Evolutionary conservation across 2,113 vertebrate species (phyloP), one percentile per base, ranked within the genome.

Genomic region (Lycocorax pyrrhopterus): DNA sequence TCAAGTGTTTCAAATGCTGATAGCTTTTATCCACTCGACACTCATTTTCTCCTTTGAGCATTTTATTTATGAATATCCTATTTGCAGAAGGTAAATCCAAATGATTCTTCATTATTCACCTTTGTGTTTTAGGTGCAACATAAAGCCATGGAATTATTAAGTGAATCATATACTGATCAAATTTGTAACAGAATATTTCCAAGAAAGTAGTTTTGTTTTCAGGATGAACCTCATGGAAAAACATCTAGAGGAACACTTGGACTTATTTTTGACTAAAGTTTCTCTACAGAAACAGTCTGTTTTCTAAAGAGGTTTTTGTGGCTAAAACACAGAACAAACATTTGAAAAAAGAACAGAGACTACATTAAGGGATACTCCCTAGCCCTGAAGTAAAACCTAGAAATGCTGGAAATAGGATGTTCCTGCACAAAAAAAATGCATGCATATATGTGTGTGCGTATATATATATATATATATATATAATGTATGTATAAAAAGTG

Each of bases 221-320:
- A 67, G 59, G 60, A 53, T 82, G 39, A 82, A 59, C 29, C 20
- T 87, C 30, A 60, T 41, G n/a, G 29, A 94, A 77, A 71, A 89
- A 72, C 35, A 55, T 64, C 82, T 79, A 74, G 32, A 87, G 71
- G 33, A 90, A 87, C 16, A 39, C 41, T 77, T 72, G 37, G 20
- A 71, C 10, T 85, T 87, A 69, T 74, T 91, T 96, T 91, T 75
- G 16, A 55, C 60, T 73, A 6, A 81, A 77, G 20, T 69, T 89
- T 90, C 51, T 89, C 46, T 67, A 59, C 71, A 63, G 62, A 55
- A 93, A 75, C 14, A 53, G 43, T 47, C 59, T 89, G 75, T 93
- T 94, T 91, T 71, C 59, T 68, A 49, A 90, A 88, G 82, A 94
- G 58, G 58, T 44, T 43, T 95, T 95, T 96, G 90, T 92, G 92